A percentile compares a stretch with the other conserved stretches of the same genome.
These are phyloP conservation scores for Hydrolagus colliei DNA, from an alignment of 2,797 vertebrate genomes.

Conservation along the genomic window DNA sequence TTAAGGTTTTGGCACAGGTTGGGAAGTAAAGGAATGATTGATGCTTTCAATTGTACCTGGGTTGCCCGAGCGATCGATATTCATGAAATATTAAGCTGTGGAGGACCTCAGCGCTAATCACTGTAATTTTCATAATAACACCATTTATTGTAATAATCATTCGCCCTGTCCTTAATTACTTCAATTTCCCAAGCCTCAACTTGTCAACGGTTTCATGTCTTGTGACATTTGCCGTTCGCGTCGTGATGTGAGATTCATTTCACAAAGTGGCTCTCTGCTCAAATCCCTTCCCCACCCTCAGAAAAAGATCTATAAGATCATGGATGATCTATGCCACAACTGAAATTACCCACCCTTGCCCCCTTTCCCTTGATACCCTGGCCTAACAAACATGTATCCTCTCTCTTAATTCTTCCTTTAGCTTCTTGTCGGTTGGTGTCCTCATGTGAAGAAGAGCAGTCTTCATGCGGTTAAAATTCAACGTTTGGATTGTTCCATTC, in stretches of 20 bases:
- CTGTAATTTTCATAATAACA: neutral
- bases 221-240: neutral
- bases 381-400: neutral
- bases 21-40: neutral
- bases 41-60: neutral
- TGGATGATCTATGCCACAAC: neutral
- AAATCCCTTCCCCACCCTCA: neutral
- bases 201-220: neutral
- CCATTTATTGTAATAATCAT: constrained; percentile 16
- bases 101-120: neutral
- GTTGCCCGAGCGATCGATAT: neutral
- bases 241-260: neutral
- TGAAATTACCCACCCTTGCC: neutral
- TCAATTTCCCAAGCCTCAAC: neutral
- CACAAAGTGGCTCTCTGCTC: neutral
- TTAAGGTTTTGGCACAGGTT: neutral
- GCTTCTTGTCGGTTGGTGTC: too few species aligned
- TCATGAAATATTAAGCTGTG: neutral
- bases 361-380: neutral
- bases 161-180: constrained; percentile 12
- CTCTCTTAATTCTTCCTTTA: neutral
- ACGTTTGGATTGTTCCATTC: too few species aligned
- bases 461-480: too few species aligned
- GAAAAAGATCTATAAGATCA: neutral
- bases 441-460: too few species aligned